These are phyloP conservation scores for Zaprionus capensis DNA, from an alignment of 1,140 invertebrate species.

Conservation along the genomic window DNA sequence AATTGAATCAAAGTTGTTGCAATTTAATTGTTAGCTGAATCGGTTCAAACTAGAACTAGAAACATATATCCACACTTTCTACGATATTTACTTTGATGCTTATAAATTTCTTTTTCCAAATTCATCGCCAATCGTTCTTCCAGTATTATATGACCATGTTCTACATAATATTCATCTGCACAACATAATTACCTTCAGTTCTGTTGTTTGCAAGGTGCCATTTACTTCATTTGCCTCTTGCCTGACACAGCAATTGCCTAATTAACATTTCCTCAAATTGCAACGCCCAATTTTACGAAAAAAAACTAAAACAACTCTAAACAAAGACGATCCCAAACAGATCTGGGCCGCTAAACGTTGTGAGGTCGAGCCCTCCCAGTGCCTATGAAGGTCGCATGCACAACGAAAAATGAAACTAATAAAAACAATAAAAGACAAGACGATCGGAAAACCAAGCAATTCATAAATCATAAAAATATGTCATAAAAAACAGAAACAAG, in stretches of 20 bases:
- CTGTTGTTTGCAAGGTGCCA: not conserved
- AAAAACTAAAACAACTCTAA: slow-evolving; percentile 37
- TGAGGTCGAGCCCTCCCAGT: slow-evolving; percentile 42
- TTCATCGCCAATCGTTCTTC: not conserved
- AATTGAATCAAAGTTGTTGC: not conserved
- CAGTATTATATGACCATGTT: not conserved
- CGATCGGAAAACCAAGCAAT: slow-evolving; percentile 76
- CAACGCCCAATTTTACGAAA: slow-evolving; percentile 59
- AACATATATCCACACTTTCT: too few relatives aligned
- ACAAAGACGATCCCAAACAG: slow-evolving; percentile 44
- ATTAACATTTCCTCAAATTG: slow-evolving; percentile 41
- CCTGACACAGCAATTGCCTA: not conserved
- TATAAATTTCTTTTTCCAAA: not conserved
- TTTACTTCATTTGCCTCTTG: not conserved
- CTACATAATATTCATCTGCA: not conserved
- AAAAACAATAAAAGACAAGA: slow-evolving; percentile 23
- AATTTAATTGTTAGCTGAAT: not conserved
- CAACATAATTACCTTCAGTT: slow-evolving; percentile 6
- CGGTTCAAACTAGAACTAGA: not conserved
- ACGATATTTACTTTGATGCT: too few relatives aligned
- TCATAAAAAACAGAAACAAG: slow-evolving; percentile 77
- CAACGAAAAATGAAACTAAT: slow-evolving; percentile 27
- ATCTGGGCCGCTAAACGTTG: slow-evolving; percentile 47
- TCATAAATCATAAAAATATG: slow-evolving; percentile 83
- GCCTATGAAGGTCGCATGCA: slow-evolving; percentile 50